Conservation (phyloP, 2,888 invertebrate genomes). For the Oxytorus armatus region DNA sequence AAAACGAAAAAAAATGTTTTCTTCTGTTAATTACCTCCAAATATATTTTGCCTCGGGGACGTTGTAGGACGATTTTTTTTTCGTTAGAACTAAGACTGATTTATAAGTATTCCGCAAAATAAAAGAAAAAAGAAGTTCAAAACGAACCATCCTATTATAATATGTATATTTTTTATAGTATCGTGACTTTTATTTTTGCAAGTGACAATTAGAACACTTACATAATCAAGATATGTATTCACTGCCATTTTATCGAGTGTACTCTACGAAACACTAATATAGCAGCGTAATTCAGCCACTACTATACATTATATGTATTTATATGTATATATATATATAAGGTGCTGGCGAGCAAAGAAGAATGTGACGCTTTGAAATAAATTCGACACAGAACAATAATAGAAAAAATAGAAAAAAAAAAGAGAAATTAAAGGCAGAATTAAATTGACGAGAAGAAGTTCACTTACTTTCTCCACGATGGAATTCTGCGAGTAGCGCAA, state of each 20-base stretch:
- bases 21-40: no score
- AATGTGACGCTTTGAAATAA: slow-evolving; percentile 57
- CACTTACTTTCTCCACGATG: slow-evolving; percentile 98
- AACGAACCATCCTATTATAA: no score
- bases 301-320: slow-evolving; percentile 51
- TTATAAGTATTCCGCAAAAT: no score
- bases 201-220: neutral
- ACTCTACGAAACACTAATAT: slow-evolving; percentile 52
- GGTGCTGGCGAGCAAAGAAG: slow-evolving; percentile 68
- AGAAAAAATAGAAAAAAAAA: slow-evolving; percentile 42
- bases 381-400: slow-evolving; percentile 45
- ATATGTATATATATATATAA: slow-evolving; percentile 19
- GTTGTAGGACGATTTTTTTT: no score
- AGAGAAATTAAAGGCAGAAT: slow-evolving; percentile 66
- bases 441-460: slow-evolving; percentile 70
- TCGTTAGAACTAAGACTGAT: no score
- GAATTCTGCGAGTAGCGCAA: slow-evolving; percentile 90
- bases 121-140: no score
- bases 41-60: no score
- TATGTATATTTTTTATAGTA: no score
- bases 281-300: slow-evolving; percentile 69
- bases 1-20: no score
- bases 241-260: slow-evolving; percentile 41
- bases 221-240: slow-evolving; percentile 59
- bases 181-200: slow-evolving; percentile 15